Evolutionary conservation across 2,888 invertebrate genomes (phyloP).

Genomic region (Dryobota labecula): DNA sequence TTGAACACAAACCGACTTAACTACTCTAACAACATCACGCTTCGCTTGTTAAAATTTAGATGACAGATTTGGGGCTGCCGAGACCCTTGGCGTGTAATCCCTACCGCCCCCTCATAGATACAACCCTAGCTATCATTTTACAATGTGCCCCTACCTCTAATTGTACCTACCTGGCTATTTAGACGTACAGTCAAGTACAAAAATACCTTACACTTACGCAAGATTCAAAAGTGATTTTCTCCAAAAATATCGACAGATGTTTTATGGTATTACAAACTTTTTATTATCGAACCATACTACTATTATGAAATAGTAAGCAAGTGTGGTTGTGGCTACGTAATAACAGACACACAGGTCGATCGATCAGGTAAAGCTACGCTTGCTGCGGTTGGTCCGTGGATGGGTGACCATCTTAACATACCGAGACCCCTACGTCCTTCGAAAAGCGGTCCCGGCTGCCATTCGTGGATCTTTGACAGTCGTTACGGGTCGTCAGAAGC

Average conservation of each 20-base stretch:
- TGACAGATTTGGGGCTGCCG: slow-evolving; percentile 47
- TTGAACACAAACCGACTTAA: slow-evolving; percentile 11
- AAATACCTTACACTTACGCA: not conserved
- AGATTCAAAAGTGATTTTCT: not conserved
- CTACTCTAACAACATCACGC: slow-evolving; percentile 27
- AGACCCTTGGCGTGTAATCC: slow-evolving; percentile 38
- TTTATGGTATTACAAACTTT: not conserved
- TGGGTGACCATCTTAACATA: too few relatives aligned
- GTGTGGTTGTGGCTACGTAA: too few relatives aligned
- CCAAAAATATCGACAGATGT: not conserved
- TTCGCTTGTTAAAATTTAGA: slow-evolving; percentile 42
- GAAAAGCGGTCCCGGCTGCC: too few relatives aligned
- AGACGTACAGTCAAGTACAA: not conserved
- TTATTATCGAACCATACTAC: not conserved
- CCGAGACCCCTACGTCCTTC: too few relatives aligned
- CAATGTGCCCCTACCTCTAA: slow-evolving; percentile 16
- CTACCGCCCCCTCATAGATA: slow-evolving; percentile 22
- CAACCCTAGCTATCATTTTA: slow-evolving; percentile 48
- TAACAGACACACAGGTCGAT: too few relatives aligned
- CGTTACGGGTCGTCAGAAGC: too few relatives aligned
- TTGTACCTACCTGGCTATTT: slow-evolving; percentile 24
- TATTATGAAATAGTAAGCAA: too few relatives aligned
- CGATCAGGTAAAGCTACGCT: too few relatives aligned
- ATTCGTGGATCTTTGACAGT: too few relatives aligned
- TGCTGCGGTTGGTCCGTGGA: too few relatives aligned